A percentile compares a stretch with the other conserved stretches of the same genome.
phyloP scores from a whole-genome alignment of 2,888 invertebrate genomes.

The Nebria brevicollis region DNA sequence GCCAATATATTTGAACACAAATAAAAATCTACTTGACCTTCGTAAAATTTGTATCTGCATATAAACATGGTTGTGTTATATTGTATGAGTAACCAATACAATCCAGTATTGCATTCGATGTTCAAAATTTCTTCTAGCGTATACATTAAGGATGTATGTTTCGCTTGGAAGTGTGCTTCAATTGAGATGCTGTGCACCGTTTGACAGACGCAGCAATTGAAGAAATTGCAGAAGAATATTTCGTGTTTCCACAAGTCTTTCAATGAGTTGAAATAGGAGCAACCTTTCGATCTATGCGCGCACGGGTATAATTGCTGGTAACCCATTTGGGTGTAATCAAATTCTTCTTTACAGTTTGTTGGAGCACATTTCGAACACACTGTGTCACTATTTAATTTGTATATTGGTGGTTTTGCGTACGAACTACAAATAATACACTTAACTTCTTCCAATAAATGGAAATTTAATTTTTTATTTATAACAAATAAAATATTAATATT shows the following conservation, averaged over 20 bases:
- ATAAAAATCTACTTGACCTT: conserved; percentile 12
- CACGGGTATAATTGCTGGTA: conserved; percentile 35
- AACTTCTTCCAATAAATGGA: conserved; percentile 24
- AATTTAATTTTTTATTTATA: conserved; percentile 31
- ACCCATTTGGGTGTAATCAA: conserved; percentile 18
- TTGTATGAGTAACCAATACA: conserved; percentile 28
- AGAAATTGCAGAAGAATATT: conserved; percentile 35
- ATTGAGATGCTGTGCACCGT: background rate
- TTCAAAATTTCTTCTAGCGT: conserved; percentile 31
- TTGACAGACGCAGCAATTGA: conserved; percentile 30
- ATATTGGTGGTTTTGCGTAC: conserved; percentile 28
- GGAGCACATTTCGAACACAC: conserved; percentile 27
- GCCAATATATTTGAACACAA: conserved; percentile 32
- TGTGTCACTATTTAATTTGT: conserved; percentile 8
- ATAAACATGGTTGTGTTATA: conserved; percentile 14
- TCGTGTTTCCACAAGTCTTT: conserved; percentile 41
- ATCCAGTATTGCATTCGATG: conserved; percentile 11
- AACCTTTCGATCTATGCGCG: conserved; percentile 23
- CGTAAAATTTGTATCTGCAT: conserved; percentile 26
- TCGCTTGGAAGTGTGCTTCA: conserved; percentile 27
- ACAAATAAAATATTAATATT: conserved; percentile 14
- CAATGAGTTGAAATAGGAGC: conserved; percentile 20
- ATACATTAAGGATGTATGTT: conserved; percentile 19
- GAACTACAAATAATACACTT: conserved; percentile 26
- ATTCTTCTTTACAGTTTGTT: conserved; percentile 5